Conservation (phyloP, 2,888 invertebrate species). For the Isoperla grammatica region DNA sequence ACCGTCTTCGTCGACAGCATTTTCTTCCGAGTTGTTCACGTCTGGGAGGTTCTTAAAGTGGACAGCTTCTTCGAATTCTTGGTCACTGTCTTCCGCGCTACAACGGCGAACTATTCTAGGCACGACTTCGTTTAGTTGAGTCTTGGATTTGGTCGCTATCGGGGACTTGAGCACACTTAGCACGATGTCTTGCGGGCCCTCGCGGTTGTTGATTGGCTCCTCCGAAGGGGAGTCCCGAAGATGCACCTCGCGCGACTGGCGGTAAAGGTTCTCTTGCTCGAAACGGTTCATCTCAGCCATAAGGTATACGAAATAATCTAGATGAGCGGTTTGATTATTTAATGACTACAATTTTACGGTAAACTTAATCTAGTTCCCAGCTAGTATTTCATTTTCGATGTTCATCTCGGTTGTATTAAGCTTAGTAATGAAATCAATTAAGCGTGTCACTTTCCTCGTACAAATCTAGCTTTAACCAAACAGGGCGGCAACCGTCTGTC, state of each 20-base stretch:
- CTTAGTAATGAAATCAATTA: no score
- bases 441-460: no score
- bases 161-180: slow-evolving; percentile 57
- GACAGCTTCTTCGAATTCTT: slow-evolving; percentile 20
- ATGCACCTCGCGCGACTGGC: slow-evolving; percentile 55
- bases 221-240: slow-evolving; percentile 37
- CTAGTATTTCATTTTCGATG: no score
- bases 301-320: slow-evolving; percentile 36
- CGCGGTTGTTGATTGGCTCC: not conserved
- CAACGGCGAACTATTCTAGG: slow-evolving; percentile 8
- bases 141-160: slow-evolving; percentile 35
- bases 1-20: slow-evolving; percentile 12
- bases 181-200: slow-evolving; percentile 46
- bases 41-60: slow-evolving; percentile 6
- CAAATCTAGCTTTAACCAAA: no score
- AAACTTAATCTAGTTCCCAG: no score
- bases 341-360: no score
- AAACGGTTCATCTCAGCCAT: slow-evolving; percentile 55
- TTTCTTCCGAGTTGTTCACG: not conserved
- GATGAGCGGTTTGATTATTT: no score
- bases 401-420: no score
- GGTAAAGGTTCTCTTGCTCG: slow-evolving; percentile 56
- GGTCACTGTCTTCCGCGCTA: slow-evolving; percentile 18
- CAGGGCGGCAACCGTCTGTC: no score
- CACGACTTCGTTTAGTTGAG: no score